Percentiles rank a stretch among this genome's conserved stretches.
phyloP scores from a whole-genome alignment of 2,797 vertebrate genomes.

The Coluber constrictor region DNA sequence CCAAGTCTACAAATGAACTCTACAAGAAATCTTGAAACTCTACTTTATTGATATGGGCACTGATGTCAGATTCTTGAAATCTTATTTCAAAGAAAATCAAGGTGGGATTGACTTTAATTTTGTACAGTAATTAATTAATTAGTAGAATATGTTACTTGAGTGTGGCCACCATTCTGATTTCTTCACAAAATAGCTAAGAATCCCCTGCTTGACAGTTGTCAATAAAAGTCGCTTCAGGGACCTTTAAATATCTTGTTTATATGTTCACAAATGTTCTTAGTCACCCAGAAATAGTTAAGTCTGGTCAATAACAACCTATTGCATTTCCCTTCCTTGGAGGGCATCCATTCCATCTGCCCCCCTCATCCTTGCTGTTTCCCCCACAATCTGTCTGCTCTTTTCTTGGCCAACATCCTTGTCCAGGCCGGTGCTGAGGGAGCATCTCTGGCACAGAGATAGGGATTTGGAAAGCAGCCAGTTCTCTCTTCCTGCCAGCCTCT shows the following conservation, averaged over 20 bases:
- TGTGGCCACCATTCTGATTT: not conserved
- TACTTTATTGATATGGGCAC: not conserved
- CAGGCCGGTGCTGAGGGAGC: constrained; percentile 3
- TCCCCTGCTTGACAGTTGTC: not conserved
- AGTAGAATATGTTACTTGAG: not conserved
- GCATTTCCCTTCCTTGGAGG: not conserved
- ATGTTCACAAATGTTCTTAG: not conserved
- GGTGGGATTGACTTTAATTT: not conserved
- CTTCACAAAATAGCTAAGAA: not conserved
- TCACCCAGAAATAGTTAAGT: not conserved
- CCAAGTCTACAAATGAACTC: not conserved
- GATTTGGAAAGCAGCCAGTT: constrained; percentile 15
- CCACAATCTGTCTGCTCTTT: constrained; percentile 17
- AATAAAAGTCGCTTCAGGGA: not conserved
- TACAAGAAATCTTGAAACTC: not conserved
- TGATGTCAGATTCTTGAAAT: not conserved
- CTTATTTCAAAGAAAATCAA: not conserved
- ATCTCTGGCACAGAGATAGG: constrained; percentile 5
- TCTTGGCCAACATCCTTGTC: constrained; percentile 24
- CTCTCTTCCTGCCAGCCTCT: constrained; percentile 18
- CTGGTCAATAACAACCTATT: not conserved
- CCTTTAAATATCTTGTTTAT: not conserved
- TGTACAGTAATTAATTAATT: not conserved
- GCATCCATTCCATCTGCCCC: not conserved
- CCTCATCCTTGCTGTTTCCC: not conserved